Percentiles rank a stretch among this genome's conserved stretches.
Conservation (phyloP, 2,113 vertebrate species). For the Tachuris rubrigastra region DNA sequence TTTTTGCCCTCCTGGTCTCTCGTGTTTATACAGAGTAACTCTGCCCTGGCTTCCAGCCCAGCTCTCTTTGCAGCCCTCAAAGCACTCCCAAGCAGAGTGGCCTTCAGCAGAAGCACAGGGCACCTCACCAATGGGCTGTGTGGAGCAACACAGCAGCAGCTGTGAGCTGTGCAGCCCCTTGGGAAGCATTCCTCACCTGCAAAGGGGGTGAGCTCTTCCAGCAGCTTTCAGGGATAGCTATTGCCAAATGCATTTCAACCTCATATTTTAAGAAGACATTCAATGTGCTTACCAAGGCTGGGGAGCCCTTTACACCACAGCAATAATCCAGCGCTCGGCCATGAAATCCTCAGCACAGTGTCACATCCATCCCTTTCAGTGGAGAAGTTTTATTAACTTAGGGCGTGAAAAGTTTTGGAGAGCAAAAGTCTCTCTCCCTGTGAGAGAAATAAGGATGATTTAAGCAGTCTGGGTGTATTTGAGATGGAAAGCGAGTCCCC, state of each 20-base stretch:
- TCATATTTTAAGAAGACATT: constrained; percentile 31
- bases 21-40: not conserved
- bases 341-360: constrained; percentile 60
- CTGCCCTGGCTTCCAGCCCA: not conserved
- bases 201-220: not conserved
- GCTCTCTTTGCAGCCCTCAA: not conserved
- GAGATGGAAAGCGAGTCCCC: constrained; percentile 57
- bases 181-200: not conserved
- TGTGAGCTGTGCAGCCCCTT: not conserved
- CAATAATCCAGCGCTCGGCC: constrained; percentile 39
- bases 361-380: constrained; percentile 56
- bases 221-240: not conserved
- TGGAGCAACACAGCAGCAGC: not conserved
- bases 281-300: constrained; percentile 1
- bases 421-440: constrained; percentile 55
- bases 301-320: constrained; percentile 23
- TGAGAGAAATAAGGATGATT: constrained; percentile 73
- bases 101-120: not conserved
- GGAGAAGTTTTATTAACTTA: constrained; percentile 70
- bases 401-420: constrained; percentile 68
- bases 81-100: not conserved
- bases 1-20: not conserved
- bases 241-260: constrained; percentile 27
- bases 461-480: constrained; percentile 61
- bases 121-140: not conserved